phyloP scores from a whole-genome alignment of 1,140 invertebrate genomes.

The Rhopalosiphum maidis region DNA sequence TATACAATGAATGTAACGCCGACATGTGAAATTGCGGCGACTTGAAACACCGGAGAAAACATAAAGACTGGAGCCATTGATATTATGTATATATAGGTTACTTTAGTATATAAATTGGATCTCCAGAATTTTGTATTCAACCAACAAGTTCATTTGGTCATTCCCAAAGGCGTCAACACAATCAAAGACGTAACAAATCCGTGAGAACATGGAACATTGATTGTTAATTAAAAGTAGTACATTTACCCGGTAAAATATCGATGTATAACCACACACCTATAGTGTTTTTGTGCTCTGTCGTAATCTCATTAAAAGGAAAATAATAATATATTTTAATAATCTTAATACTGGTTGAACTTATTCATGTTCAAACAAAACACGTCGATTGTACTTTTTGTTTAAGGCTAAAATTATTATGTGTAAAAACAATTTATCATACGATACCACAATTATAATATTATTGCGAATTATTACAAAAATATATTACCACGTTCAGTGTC shows the following conservation, averaged over 20 bases:
- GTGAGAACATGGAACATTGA: constrained; percentile 20
- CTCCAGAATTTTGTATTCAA: constrained; percentile 51
- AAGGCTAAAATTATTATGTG: not conserved
- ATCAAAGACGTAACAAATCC: constrained; percentile 45
- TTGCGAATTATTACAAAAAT: too few species aligned
- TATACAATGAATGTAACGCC: constrained; percentile 49
- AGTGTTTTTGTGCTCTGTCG: not conserved
- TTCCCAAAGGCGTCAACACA: constrained; percentile 40
- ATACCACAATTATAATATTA: not conserved
- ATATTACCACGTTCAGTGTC: not conserved
- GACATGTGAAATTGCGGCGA: constrained; percentile 56
- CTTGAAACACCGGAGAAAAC: constrained; percentile 35
- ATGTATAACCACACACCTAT: not conserved
- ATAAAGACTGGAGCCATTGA: constrained; percentile 43
- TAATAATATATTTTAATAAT: not conserved
- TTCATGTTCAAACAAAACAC: not conserved
- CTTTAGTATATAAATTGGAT: constrained; percentile 51
- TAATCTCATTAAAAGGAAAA: not conserved
- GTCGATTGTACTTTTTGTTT: not conserved
- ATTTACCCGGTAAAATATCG: not conserved
- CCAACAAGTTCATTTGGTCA: not conserved
- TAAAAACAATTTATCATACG: not conserved
- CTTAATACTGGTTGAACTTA: not conserved
- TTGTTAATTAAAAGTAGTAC: constrained; percentile 38
- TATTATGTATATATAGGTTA: constrained; percentile 7